phyloP scores from a whole-genome alignment of 2,113 vertebrate genomes.

The Phrynocephalus versicolor region DNA sequence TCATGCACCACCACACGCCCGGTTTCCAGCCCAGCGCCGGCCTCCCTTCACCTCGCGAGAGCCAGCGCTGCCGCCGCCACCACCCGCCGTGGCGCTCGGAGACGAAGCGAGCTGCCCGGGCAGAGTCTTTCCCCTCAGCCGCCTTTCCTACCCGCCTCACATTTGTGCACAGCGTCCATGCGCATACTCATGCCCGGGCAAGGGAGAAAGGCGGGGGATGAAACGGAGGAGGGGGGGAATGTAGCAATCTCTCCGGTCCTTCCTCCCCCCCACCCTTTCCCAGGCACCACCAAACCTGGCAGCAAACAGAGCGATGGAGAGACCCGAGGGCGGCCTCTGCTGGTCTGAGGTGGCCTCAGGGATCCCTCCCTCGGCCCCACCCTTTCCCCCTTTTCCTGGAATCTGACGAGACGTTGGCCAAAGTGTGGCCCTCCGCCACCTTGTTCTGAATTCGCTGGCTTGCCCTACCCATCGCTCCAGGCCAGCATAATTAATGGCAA shows the following conservation, averaged over 20 bases:
- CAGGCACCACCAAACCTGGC: not conserved
- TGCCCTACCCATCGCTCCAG: no score
- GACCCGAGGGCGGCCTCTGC: not conserved
- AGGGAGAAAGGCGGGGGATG: not conserved
- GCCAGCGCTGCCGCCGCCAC: not conserved
- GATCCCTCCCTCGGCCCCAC: not conserved
- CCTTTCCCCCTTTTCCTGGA: no score
- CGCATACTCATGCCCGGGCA: not conserved
- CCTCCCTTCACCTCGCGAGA: conserved; percentile 58
- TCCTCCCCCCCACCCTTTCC: no score
- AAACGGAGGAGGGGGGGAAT: not conserved
- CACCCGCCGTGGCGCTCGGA: not conserved
- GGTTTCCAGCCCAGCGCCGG: not conserved
- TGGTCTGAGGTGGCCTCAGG: not conserved
- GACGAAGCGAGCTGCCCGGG: not conserved
- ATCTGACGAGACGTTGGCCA: no score
- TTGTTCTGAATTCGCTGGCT: no score
- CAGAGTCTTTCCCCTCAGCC: not conserved
- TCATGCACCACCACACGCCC: not conserved
- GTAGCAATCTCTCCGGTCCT: no score
- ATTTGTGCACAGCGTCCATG: conserved; percentile 4
- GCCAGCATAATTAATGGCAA: no score
- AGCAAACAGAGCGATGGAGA: not conserved
- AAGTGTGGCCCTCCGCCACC: no score
- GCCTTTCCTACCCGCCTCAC: not conserved